phyloP scores from a whole-genome alignment of 1,140 invertebrate genomes.

The Solen grandis region DNA sequence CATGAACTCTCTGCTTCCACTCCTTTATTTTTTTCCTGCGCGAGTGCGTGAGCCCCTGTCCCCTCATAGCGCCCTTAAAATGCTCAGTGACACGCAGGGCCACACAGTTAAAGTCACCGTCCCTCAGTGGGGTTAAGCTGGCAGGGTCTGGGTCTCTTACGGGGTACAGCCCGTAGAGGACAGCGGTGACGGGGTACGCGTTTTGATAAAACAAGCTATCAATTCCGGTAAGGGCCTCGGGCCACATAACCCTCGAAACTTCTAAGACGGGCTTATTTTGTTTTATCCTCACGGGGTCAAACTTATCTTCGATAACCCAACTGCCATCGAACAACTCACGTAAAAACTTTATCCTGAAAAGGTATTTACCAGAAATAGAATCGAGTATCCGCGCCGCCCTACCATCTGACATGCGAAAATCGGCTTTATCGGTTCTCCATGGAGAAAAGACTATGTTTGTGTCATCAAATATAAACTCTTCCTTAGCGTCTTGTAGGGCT shows the following conservation, averaged over 20 bases:
- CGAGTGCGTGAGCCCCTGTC: neutral
- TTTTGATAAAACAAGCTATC: no score
- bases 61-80: no score
- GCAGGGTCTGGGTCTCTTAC: no score
- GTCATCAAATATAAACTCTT: conserved; percentile 27
- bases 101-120: no score
- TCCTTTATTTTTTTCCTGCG: neutral
- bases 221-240: no score
- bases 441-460: conserved; percentile 3
- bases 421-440: no score
- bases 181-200: conserved; percentile 42
- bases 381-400: conserved; percentile 2
- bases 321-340: no score
- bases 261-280: neutral
- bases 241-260: neutral
- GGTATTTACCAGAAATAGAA: no score
- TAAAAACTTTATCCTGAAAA: no score
- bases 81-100: no score
- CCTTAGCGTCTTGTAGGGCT: neutral
- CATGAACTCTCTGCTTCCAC: conserved; percentile 29
- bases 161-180: conserved; percentile 39
- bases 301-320: conserved; percentile 31
- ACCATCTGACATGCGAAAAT: no score
- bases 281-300: neutral
- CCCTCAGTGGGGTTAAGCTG: no score